phyloP scores from a whole-genome alignment of 2,888 invertebrate genomes.

The Branchinecta sandiegonensis region DNA sequence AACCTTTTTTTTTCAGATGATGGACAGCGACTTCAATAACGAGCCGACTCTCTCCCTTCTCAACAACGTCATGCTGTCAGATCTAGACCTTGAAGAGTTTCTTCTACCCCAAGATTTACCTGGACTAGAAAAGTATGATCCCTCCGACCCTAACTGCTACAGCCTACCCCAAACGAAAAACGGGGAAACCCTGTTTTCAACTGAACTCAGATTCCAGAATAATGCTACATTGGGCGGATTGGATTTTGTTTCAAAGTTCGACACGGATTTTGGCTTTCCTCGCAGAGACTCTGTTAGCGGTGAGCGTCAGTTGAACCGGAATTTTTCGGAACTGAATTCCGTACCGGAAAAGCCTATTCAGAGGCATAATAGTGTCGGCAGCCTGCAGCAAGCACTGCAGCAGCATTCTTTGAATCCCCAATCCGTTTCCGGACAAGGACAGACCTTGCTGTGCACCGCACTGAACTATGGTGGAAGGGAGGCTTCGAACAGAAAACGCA shows the following conservation, averaged over 20 bases:
- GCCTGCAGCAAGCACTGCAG: background rate
- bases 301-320: background rate
- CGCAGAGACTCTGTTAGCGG: background rate
- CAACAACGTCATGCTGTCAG: background rate
- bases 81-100: background rate
- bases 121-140: background rate
- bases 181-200: background rate
- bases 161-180: background rate
- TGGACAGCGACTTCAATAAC: background rate
- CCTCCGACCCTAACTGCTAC: background rate
- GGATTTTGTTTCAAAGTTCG: background rate
- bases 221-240: no score
- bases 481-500: background rate
- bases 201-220: background rate
- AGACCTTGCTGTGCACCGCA: background rate
- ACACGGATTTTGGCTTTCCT: background rate
- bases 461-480: constrained; percentile 3
- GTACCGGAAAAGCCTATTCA: constrained; percentile 6
- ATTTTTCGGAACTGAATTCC: background rate
- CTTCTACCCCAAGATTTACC: background rate
- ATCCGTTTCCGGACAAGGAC: background rate
- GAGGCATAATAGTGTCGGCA: background rate
- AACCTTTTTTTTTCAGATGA: background rate
- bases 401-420: background rate
- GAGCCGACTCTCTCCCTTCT: background rate